Evolutionary conservation across 2,888 invertebrate species (phyloP).

Genomic region (Synergus japonicus): DNA sequence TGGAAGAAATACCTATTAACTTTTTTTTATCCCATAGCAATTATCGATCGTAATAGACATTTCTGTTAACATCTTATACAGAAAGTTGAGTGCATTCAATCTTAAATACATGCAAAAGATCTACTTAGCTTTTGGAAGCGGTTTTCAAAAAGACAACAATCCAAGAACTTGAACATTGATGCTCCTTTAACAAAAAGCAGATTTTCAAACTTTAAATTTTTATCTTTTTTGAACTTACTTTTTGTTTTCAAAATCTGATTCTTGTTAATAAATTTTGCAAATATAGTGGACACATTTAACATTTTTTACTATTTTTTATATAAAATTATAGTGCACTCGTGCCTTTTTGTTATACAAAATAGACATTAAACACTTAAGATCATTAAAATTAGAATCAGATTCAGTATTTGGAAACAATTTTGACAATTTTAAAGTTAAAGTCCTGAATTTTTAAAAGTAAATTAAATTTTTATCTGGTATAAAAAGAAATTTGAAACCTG

Average conservation of each 20-base stretch:
- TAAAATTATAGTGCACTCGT: conserved; percentile 38
- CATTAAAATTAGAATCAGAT: background rate
- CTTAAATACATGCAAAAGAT: background rate
- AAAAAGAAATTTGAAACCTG: background rate
- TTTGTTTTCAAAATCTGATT: conserved; percentile 15
- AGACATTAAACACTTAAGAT: conserved; percentile 5
- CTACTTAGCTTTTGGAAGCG: background rate
- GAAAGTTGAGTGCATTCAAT: conserved; percentile 33
- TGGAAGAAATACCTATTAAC: conserved; percentile 30
- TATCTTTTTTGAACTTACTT: background rate
- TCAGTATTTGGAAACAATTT: background rate
- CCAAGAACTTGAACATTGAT: background rate
- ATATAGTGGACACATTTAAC: conserved; percentile 38
- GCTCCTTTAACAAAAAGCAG: background rate
- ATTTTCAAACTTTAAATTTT: background rate
- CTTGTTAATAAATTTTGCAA: conserved; percentile 22
- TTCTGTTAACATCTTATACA: background rate
- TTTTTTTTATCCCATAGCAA: conserved; percentile 21
- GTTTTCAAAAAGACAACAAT: background rate
- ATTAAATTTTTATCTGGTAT: background rate
- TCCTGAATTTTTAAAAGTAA: background rate
- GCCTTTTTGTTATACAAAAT: conserved; percentile 35
- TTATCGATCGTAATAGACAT: conserved; percentile 28
- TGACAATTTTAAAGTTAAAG: background rate
- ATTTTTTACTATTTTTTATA: conserved; percentile 29